Evolutionary conservation across 2,797 vertebrate genomes (phyloP).

Genomic region (Graptemys geographica): DNA sequence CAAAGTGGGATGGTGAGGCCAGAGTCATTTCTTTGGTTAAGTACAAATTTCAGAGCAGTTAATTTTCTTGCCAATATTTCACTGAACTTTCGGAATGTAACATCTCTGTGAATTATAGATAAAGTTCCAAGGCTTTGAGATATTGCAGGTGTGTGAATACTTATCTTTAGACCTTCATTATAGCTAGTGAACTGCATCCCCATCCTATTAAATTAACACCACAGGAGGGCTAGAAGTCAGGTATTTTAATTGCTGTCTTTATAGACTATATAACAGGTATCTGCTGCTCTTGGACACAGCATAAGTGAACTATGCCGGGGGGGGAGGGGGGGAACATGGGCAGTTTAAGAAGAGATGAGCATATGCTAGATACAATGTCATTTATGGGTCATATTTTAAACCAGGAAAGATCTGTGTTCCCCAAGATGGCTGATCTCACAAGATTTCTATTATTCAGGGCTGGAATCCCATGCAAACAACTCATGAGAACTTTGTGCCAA

Average conservation of each 20-base stretch:
- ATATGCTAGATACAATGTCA: neutral
- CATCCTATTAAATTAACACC: slow-evolving; percentile 32
- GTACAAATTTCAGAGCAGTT: neutral
- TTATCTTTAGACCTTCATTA: slow-evolving; percentile 19
- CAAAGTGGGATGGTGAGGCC: neutral
- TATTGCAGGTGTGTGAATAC: neutral
- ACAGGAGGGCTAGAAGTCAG: neutral
- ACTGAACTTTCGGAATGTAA: neutral
- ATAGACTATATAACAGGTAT: neutral
- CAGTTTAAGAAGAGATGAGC: neutral
- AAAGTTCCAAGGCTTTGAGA: neutral
- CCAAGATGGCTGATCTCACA: neutral
- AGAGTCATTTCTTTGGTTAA: slow-evolving; percentile 5
- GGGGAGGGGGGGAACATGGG: neutral
- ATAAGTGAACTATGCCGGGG: neutral
- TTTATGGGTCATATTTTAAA: neutral
- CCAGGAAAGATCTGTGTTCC: neutral
- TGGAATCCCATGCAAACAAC: neutral
- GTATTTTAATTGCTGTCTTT: slow-evolving; percentile 13
- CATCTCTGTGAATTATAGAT: neutral
- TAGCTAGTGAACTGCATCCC: slow-evolving; percentile 14
- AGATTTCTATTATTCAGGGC: neutral
- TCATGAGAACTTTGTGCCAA: fast-evolving
- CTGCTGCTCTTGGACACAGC: neutral
- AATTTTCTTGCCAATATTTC: slow-evolving; percentile 29